Evolutionary conservation across 2,888 invertebrate species (phyloP), one percentile per base, ranked within the genome.

Genomic region (Anaspis maculata): DNA sequence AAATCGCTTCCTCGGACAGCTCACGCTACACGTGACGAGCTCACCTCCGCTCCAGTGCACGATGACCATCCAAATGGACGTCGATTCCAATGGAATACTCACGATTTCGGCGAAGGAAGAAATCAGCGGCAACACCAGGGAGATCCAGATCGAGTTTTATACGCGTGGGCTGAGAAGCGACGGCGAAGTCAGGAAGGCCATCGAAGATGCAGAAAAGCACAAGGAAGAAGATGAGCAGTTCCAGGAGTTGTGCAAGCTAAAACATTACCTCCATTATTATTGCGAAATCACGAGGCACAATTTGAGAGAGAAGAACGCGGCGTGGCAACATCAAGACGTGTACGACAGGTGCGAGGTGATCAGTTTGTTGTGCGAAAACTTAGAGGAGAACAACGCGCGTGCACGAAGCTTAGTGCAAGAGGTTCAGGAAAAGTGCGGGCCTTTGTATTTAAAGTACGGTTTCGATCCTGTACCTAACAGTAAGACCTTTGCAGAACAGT

Each of bases 41-140:
- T 31, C 32, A 9, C 34, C 33, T 11, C 35, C 34, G 3, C 35
- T 35, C 2, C 28, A 32, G 2, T 41, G 41, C 9, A n/a, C 5
- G 15, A 31, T 39, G 14, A n/a, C 25, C 1, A 16, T 41, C n/a
- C 27, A 19, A 2, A 34, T 43, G 13, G 10, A 15, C 3, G 13
- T 45, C 6, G 32, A 45, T 14, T 27, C 29, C 9, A 44, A 50
- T 25, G 50, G 50, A 2, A 40, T 48, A 19, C 27, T 50, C 10
- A 27, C 15, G 26, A 31, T 48, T 9, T 31, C 34, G 10, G 50
- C 46, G 5, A 31, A 13, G 14, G 49, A 48, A 23, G 15, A 21
- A 3, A 21, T 23, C 2, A 28, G 34, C 2, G 30, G 28, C 3
- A 41, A 44, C 13, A 31, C 3, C 6, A 44, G 41, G 22, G 27